phyloP scores from a whole-genome alignment of 2,888 invertebrate genomes.

The Tiphia femorata region DNA sequence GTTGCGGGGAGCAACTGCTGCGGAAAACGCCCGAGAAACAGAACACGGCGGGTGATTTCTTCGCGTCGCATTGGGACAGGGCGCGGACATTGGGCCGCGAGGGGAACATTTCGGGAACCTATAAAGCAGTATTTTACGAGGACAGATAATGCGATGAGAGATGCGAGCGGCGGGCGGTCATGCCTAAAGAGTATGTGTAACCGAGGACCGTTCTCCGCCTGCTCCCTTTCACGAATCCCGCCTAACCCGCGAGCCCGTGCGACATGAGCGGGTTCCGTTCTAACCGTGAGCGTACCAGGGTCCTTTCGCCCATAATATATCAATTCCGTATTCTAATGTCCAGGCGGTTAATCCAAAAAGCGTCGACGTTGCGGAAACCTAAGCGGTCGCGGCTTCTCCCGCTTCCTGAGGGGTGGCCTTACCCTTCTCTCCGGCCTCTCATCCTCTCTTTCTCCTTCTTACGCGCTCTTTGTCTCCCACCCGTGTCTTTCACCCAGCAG shows the following conservation, averaged over 20 bases:
- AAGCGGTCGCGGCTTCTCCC: conserved; percentile 46
- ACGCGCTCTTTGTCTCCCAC: conserved; percentile 5
- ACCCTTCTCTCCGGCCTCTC: neutral
- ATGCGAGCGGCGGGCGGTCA: conserved; percentile 65
- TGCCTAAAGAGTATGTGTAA: conserved; percentile 63
- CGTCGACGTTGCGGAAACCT: conserved; percentile 66
- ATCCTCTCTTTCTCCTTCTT: neutral
- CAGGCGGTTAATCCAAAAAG: conserved; percentile 67
- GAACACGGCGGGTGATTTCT: too few relatives aligned
- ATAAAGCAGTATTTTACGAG: conserved; percentile 66
- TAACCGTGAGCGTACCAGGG: conserved; percentile 15
- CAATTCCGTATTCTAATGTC: conserved; percentile 69
- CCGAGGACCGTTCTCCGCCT: conserved; percentile 53
- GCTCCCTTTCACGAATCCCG: conserved; percentile 46
- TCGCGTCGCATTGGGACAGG: too few relatives aligned
- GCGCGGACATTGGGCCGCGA: too few relatives aligned
- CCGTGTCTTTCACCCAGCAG: conserved; percentile 16
- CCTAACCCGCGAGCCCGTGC: conserved; percentile 38
- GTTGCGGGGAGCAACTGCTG: too few relatives aligned
- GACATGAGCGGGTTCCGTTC: conserved; percentile 13
- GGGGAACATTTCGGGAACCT: conserved; percentile 47
- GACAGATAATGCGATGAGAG: conserved; percentile 67
- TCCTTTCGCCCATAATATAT: conserved; percentile 61
- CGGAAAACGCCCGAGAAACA: too few relatives aligned
- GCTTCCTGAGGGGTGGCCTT: conserved; percentile 41